These are phyloP conservation scores for Lophius americanus DNA, from an alignment of 2,797 vertebrate species.

Conservation along the genomic window DNA sequence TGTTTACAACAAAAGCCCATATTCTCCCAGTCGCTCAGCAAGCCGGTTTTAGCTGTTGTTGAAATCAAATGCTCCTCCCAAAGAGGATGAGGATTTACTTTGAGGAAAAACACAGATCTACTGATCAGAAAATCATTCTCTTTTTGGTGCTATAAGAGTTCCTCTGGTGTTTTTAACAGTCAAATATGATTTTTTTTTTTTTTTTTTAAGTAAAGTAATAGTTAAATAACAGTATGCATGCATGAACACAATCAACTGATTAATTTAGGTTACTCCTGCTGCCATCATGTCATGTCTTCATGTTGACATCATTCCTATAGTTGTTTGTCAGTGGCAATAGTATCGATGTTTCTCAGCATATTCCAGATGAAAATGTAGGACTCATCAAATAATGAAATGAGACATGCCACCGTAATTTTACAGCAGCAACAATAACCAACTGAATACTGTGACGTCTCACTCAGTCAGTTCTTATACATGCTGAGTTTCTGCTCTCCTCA, in stretches of 20 bases:
- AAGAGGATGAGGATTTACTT: not conserved
- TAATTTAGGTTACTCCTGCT: not conserved
- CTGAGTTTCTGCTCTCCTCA: slow-evolving; percentile 7
- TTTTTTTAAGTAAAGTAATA: too few species aligned
- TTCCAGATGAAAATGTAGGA: not conserved
- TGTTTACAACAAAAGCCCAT: too few species aligned
- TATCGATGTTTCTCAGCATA: slow-evolving; percentile 2
- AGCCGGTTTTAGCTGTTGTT: slow-evolving; percentile 26
- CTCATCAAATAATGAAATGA: not conserved
- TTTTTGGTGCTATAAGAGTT: not conserved
- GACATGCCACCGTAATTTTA: slow-evolving; percentile 3
- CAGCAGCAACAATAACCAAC: not conserved
- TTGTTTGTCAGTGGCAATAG: slow-evolving; percentile 28
- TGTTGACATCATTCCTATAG: slow-evolving; percentile 11
- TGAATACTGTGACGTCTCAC: not conserved
- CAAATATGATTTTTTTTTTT: not conserved
- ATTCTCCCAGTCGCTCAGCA: too few species aligned
- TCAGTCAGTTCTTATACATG: not conserved
- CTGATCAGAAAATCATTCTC: not conserved
- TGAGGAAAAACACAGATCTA: not conserved
- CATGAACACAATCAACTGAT: too few species aligned
- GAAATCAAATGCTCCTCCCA: slow-evolving; percentile 9
- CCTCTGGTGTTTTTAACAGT: not conserved
- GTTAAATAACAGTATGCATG: too few species aligned
- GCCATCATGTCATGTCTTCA: slow-evolving; percentile 14